Evolutionary conservation across 2,113 vertebrate genomes (phyloP), one percentile per base, ranked within the genome.

Genomic region (Sander vitreus): DNA sequence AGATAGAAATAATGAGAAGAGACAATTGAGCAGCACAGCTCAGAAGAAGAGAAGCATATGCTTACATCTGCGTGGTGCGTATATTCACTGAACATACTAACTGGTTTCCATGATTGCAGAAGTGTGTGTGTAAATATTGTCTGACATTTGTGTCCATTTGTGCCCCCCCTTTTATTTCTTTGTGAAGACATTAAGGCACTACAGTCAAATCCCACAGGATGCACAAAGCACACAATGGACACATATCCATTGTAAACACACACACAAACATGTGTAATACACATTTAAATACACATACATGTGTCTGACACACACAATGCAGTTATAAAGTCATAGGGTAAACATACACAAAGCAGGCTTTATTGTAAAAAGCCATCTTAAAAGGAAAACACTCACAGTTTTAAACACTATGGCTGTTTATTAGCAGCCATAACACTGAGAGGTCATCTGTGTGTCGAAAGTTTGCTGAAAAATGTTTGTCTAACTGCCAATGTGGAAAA

Each of bases 1-100:
- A 84, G 81, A 87, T 43, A 64, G 86, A 54, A n/a, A 85, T 91
- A 93, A 92, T 74, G 65, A 89, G 87, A 81, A 78, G 77, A 88
- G 83, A 89, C 89, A 84, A 90, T 90, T 85, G 76, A 87, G 85
- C 74, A 72, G 54, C 3, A 81, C 86, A 70, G 76, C 73, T 80
- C 43, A 71, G 53, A n/a, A n/a, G n/a, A n/a, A 73, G 85, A 80
- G 75, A 60, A 81, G 45, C 76, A 76, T 53, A 73, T 73, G 75
- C 14, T 25, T 69, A 76, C 19, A 50, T 33, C 27, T 51, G 66
- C 11, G 3, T 33, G 18, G n/a, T 60, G 62, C 75, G 39, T 67
- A 39, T 58, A 58, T 85, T 73, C 73, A 36, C 47, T 21, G 3
- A 86, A 69, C 64, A 62, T 6, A 77, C 59, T 72, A 47, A 82